Conservation (phyloP, 92 coral and sea anemone species). For the Epizoanthus ramosus region DNA sequence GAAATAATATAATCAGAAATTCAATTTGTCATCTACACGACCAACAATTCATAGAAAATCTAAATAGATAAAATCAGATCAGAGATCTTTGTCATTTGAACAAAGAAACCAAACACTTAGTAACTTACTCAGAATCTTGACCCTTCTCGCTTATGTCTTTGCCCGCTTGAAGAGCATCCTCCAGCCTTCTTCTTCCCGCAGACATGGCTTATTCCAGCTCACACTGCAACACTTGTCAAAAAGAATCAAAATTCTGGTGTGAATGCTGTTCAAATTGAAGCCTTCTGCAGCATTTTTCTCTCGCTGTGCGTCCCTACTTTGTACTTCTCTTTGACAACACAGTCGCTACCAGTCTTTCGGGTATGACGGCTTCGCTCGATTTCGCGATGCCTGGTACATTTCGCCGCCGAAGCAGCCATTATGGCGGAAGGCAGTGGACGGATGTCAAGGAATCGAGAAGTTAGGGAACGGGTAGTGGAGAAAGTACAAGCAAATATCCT, state of each 20-base stretch:
- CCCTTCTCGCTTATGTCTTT: slow-evolving; percentile 66
- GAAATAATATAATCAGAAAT: too few species aligned
- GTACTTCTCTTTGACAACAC: background rate
- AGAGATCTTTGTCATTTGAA: background rate
- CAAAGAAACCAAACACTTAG: background rate
- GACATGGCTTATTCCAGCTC: slow-evolving; percentile 60
- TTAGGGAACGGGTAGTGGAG: slow-evolving; percentile 73
- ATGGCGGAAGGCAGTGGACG: slow-evolving; percentile 58
- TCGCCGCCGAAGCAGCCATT: too few species aligned
- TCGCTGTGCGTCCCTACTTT: background rate
- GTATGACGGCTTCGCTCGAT: background rate
- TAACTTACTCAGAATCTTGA: slow-evolving; percentile 50
- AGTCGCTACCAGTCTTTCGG: slow-evolving; percentile 24
- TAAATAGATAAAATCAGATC: too few species aligned
- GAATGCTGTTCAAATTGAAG: background rate
- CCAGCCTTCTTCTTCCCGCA: slow-evolving; percentile 89
- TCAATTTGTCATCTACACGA: too few species aligned
- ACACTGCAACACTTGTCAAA: background rate
- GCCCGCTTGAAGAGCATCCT: slow-evolving; percentile 91
- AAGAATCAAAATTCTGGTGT: background rate
- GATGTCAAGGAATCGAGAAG: slow-evolving; percentile 56
- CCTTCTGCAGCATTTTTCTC: background rate
- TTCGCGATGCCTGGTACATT: background rate
- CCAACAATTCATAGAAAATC: too few species aligned
- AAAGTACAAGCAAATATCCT: slow-evolving; percentile 69